A percentile compares a stretch with the other conserved stretches of the same genome.
These are phyloP conservation scores for Pocillopora damicornis DNA, from an alignment of 64 coral and sea anemone species.

Conservation along the genomic window DNA sequence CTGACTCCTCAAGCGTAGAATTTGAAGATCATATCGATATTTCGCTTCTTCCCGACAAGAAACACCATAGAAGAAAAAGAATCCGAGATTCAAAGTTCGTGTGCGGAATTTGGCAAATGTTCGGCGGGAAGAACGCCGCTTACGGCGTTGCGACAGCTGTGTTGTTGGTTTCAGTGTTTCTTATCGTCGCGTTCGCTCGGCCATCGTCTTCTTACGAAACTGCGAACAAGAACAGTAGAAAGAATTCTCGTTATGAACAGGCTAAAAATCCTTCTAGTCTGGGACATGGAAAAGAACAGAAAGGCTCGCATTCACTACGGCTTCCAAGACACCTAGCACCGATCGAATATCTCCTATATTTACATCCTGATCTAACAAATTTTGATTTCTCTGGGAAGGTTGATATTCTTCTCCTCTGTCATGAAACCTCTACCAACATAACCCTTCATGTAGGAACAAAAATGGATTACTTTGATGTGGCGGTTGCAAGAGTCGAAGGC, in stretches of 20 bases:
- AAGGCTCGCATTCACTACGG: background rate
- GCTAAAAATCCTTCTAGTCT: background rate
- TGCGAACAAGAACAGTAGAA: background rate
- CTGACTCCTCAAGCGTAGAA: slow-evolving; percentile 21
- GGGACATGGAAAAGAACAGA: background rate
- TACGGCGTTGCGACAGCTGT: background rate
- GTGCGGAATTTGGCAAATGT: background rate
- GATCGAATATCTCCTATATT: slow-evolving; percentile 35
- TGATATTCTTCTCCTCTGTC: background rate
- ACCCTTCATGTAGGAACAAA: slow-evolving; percentile 26
- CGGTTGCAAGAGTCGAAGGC: background rate
- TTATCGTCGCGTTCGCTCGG: slow-evolving; percentile 17
- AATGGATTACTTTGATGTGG: background rate
- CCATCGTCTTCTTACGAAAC: slow-evolving; percentile 22
- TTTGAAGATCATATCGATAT: slow-evolving; percentile 24
- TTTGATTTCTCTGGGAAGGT: slow-evolving; percentile 24
- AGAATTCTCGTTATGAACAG: slow-evolving; percentile 14
- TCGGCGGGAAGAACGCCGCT: slow-evolving; percentile 9
- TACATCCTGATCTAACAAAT: slow-evolving; percentile 36
- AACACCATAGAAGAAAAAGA: background rate
- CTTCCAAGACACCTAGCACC: slow-evolving; percentile 31
- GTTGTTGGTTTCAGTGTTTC: slow-evolving; percentile 24
- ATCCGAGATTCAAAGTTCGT: background rate
- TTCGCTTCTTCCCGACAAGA: slow-evolving; percentile 19
- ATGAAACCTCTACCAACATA: slow-evolving; percentile 15